Conservation (phyloP, 2,888 invertebrate genomes). For the Gonocerus acuteangulatus region DNA sequence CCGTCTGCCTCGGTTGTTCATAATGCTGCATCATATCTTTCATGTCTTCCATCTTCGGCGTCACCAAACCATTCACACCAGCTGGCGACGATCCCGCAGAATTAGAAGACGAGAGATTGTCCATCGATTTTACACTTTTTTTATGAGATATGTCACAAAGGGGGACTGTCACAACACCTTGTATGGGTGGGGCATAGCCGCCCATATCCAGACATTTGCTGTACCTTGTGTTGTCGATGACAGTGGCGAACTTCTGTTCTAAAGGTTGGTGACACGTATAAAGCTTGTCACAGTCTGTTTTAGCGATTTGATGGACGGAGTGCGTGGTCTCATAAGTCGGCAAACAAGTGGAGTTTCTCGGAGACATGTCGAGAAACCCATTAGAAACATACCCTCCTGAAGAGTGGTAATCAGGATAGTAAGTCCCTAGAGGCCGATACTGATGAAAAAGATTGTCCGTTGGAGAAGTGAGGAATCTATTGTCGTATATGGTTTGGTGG, state of each 20-base stretch:
- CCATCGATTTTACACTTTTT: conserved; percentile 34
- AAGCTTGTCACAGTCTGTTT: conserved; percentile 47
- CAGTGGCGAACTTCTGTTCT: conserved; percentile 48
- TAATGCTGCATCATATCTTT: conserved; percentile 43
- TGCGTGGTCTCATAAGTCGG: conserved; percentile 52
- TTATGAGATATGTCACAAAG: conserved; percentile 36
- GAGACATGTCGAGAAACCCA: conserved; percentile 71
- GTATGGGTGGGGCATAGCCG: conserved; percentile 42
- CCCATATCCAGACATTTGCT: conserved; percentile 46
- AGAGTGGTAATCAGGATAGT: conserved; percentile 59
- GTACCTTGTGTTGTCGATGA: conserved; percentile 39
- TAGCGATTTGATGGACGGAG: conserved; percentile 33
- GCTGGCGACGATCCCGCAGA: conserved; percentile 58
- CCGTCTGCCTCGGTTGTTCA: conserved; percentile 64
- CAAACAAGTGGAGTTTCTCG: conserved; percentile 53
- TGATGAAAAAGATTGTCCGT: conserved; percentile 84
- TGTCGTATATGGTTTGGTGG: conserved; percentile 56
- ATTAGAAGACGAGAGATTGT: conserved; percentile 36
- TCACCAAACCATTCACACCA: conserved; percentile 47
- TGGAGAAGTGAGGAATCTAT: conserved; percentile 64
- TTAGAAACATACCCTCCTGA: conserved; percentile 64
- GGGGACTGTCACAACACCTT: conserved; percentile 36
- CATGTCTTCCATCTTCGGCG: conserved; percentile 55
- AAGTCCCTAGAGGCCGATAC: conserved; percentile 76
- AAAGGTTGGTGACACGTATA: conserved; percentile 57